phyloP scores from a whole-genome alignment of 2,113 vertebrate species.

The Onychostruthus taczanowskii region DNA sequence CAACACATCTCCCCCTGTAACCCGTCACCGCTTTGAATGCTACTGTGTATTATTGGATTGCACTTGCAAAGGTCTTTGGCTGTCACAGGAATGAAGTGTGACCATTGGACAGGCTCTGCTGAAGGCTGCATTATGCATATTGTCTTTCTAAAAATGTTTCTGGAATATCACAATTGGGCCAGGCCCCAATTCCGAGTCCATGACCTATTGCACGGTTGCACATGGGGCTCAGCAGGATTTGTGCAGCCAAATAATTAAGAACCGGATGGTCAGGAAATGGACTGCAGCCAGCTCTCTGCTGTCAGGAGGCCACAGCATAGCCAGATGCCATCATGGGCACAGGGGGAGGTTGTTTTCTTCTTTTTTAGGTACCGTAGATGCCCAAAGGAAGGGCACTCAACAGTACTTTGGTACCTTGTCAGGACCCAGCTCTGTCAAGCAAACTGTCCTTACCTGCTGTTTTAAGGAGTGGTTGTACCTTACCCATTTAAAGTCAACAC shows the following conservation, averaged over 20 bases:
- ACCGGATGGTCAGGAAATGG: slow-evolving; percentile 46
- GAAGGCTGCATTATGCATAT: slow-evolving; percentile 6
- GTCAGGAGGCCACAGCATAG: neutral
- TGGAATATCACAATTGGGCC: slow-evolving; percentile 46
- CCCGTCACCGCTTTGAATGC: slow-evolving; percentile 39
- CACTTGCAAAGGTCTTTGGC: slow-evolving; percentile 53
- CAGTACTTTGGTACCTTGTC: neutral
- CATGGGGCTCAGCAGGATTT: slow-evolving; percentile 30
- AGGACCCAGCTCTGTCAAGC: neutral
- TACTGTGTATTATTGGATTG: slow-evolving; percentile 64
- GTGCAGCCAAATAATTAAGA: slow-evolving; percentile 50
- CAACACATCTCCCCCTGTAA: slow-evolving; percentile 53
- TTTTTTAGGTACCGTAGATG: neutral
- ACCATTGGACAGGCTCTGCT: slow-evolving; percentile 45
- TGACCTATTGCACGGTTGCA: slow-evolving; percentile 50
- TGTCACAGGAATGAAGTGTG: slow-evolving; percentile 62
- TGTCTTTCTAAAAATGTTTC: slow-evolving; percentile 57
- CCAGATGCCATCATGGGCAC: slow-evolving; percentile 14
- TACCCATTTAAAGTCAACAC: neutral
- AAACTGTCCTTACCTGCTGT: neutral
- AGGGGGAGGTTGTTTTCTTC: neutral
- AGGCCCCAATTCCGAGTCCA: slow-evolving; percentile 31
- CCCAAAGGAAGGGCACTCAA: neutral
- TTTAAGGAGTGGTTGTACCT: neutral
- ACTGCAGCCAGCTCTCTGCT: slow-evolving; percentile 34